These are phyloP conservation scores for Porites rus DNA, from an alignment of 92 coral and sea anemone species.

Conservation along the genomic window DNA sequence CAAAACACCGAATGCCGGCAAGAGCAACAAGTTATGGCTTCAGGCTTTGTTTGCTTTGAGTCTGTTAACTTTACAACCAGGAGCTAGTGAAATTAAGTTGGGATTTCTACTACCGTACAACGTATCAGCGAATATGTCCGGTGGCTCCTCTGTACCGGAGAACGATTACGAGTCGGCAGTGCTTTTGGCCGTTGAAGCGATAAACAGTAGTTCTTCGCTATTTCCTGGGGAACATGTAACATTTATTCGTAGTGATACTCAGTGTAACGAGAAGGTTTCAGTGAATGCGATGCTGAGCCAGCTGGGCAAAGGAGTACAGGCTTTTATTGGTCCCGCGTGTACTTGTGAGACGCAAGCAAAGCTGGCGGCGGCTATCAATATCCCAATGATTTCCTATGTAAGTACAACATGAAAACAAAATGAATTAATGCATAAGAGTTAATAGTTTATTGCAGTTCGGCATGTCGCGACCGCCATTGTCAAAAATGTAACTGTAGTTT, in stretches of 20 bases:
- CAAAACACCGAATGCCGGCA: neutral
- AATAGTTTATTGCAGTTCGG: neutral
- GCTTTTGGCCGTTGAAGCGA: constrained; percentile 61
- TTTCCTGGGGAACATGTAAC: constrained; percentile 56
- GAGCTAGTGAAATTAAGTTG: constrained; percentile 2
- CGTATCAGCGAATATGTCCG: constrained; percentile 1
- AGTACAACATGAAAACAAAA: constrained; percentile 56
- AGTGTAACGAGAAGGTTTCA: constrained; percentile 54
- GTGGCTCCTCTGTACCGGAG: constrained; percentile 9
- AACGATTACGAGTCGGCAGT: constrained; percentile 70
- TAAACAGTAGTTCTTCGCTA: constrained; percentile 50
- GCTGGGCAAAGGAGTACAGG: constrained; percentile 62
- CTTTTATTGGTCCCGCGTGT: constrained; percentile 90
- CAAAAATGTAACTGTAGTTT: neutral
- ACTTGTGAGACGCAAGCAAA: constrained; percentile 78
- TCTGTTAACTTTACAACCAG: constrained; percentile 20
- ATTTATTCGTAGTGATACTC: constrained; percentile 64
- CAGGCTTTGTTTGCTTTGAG: constrained; percentile 34
- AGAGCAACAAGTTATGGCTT: constrained; percentile 37
- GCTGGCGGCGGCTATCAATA: constrained; percentile 76
- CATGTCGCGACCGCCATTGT: neutral
- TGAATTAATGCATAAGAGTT: constrained; percentile 1
- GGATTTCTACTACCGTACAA: constrained; percentile 43
- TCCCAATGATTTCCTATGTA: constrained; percentile 94
- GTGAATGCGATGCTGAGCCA: constrained; percentile 49